A percentile compares a stretch with the other conserved stretches of the same genome.
Conservation (phyloP, 2,113 vertebrate genomes). For the Trachemys scripta region DNA sequence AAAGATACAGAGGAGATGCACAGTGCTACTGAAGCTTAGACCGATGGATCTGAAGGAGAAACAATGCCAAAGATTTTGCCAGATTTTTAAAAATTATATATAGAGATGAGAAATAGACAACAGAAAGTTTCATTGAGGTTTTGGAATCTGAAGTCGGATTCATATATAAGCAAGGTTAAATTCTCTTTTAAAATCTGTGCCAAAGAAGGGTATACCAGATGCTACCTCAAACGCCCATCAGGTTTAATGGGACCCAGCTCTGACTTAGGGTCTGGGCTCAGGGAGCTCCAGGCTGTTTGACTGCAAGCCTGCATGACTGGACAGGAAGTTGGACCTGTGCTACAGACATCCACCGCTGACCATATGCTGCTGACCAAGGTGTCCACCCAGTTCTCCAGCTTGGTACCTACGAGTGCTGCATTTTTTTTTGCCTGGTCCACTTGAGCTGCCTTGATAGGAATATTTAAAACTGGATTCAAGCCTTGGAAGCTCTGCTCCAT, state of each 20-base stretch:
- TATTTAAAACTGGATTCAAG: conserved; percentile 93
- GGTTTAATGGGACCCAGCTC: conserved; percentile 88
- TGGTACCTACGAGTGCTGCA: conserved; percentile 82
- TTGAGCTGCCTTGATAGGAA: conserved; percentile 86
- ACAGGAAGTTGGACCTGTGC: conserved; percentile 86
- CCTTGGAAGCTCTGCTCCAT: conserved; percentile 99
- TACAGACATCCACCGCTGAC: conserved; percentile 92
- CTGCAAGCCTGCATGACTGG: conserved; percentile 91
- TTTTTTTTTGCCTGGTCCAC: conserved; percentile 90
- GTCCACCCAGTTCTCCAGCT: conserved; percentile 93
- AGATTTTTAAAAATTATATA: not conserved
- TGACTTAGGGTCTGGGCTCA: conserved; percentile 96
- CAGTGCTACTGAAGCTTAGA: accelerated
- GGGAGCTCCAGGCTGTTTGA: conserved; percentile 95
- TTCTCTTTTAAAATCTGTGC: conserved; percentile 63
- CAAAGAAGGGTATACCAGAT: not conserved
- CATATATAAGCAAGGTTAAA: conserved; percentile 47
- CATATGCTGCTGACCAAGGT: conserved; percentile 87
- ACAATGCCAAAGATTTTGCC: conserved; percentile 47
- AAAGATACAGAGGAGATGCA: not conserved
- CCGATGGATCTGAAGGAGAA: conserved; percentile 18
- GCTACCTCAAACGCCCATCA: conserved; percentile 97
- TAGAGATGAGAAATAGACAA: conserved; percentile 31
- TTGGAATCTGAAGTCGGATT: not conserved
- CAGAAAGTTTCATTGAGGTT: conserved; percentile 31